Percentiles rank a stretch among this genome's conserved stretches.
phyloP scores from a whole-genome alignment of 2,113 vertebrate species.

The Sus scrofa region T2T-Sscrofa CM000812.6:278121001-278121500 shows the following conservation, averaged over 20 bases:
- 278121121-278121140: conserved; percentile 18
- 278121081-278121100: no score
- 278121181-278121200: neutral
- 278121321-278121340: neutral
- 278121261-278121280: neutral
- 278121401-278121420: conserved; percentile 90
- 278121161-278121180: conserved; percentile 44
- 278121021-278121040: no score
- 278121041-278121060: no score
- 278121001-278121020: no score
- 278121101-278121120: conserved; percentile 18
- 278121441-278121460: conserved; percentile 36
- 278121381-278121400: conserved; percentile 98
- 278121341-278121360: conserved; percentile 99
- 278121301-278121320: neutral
- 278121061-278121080: no score
- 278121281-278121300: neutral
- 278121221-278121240: conserved; percentile 42
- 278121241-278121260: conserved; percentile 54
- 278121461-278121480: conserved; percentile 25
- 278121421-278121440: conserved; percentile 71
- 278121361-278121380: conserved; percentile 96
- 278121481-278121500: conserved; percentile 36
- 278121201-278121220: neutral
- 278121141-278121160: conserved; percentile 21